These are phyloP conservation scores for Typhlomys cinereus DNA, from an alignment of 2,113 vertebrate species.

Conservation along the genomic window DNA sequence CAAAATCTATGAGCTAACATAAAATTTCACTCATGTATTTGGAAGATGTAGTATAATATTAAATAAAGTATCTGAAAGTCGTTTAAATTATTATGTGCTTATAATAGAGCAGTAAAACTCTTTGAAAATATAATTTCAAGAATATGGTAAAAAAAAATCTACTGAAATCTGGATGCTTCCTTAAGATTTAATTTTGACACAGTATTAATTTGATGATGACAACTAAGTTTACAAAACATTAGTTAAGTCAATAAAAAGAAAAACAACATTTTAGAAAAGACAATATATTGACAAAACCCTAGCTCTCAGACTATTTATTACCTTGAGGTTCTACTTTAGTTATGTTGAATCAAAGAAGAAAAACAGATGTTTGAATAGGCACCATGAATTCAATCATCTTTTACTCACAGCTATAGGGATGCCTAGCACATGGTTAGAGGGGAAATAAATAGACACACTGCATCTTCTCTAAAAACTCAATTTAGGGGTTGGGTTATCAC, in stretches of 20 bases:
- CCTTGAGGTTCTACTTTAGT: slow-evolving; percentile 35
- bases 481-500: too few species aligned
- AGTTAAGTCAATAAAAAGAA: background rate
- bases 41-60: slow-evolving; percentile 13
- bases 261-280: slow-evolving; percentile 37
- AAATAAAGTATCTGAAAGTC: slow-evolving; percentile 6
- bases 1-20: slow-evolving; percentile 15
- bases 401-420: background rate
- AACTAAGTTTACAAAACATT: slow-evolving; percentile 25
- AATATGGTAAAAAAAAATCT: slow-evolving; percentile 7
- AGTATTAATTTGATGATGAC: slow-evolving; percentile 6
- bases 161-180: slow-evolving; percentile 12
- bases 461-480: slow-evolving; percentile 1
- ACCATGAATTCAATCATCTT: background rate
- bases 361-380: background rate
- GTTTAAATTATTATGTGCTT: background rate
- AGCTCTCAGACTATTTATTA: slow-evolving; percentile 27
- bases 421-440: background rate
- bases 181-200: slow-evolving; percentile 18
- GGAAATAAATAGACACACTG: background rate
- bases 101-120: background rate
- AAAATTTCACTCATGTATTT: slow-evolving; percentile 19
- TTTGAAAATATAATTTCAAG: slow-evolving; percentile 26
- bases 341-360: slow-evolving; percentile 10
- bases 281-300: background rate